Evolutionary conservation across 2,888 invertebrate species (phyloP).

Genomic region (Pollenia angustigena): DNA sequence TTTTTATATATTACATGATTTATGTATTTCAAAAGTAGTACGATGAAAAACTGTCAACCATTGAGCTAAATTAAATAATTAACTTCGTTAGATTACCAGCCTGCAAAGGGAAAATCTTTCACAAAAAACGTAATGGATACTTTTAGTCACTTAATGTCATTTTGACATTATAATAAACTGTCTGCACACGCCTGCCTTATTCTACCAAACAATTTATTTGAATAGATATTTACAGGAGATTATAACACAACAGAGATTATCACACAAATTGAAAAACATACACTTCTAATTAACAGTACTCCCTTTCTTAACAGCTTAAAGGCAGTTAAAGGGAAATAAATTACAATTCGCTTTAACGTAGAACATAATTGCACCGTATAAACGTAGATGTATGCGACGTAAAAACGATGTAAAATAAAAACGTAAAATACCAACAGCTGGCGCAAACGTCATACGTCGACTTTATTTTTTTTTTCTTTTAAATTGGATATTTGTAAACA

Average conservation of each 20-base stretch:
- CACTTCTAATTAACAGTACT: conserved; percentile 32
- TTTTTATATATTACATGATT: too few relatives aligned
- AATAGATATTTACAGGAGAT: neutral
- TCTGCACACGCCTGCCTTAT: conserved; percentile 83
- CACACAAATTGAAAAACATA: conserved; percentile 42
- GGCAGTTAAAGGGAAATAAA: neutral
- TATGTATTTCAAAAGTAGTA: too few relatives aligned
- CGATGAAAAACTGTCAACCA: too few relatives aligned
- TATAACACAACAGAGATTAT: conserved; percentile 37
- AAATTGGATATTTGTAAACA: too few relatives aligned
- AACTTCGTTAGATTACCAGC: conserved; percentile 12
- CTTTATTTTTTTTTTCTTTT: too few relatives aligned
- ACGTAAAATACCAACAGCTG: too few relatives aligned
- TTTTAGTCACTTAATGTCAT: conserved; percentile 53
- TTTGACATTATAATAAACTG: conserved; percentile 80
- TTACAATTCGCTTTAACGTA: neutral
- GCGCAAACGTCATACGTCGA: too few relatives aligned
- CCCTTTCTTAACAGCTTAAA: conserved; percentile 6
- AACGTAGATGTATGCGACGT: too few relatives aligned
- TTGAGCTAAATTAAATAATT: conserved; percentile 13
- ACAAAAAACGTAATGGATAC: neutral
- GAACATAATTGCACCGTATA: too few relatives aligned
- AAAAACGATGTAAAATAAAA: too few relatives aligned
- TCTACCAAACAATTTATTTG: conserved; percentile 72
- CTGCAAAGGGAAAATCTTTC: conserved; percentile 4